Evolutionary conservation across 2,113 vertebrate genomes (phyloP), one percentile per base, ranked within the genome.

Genomic region (Solenodon paradoxus): DNA sequence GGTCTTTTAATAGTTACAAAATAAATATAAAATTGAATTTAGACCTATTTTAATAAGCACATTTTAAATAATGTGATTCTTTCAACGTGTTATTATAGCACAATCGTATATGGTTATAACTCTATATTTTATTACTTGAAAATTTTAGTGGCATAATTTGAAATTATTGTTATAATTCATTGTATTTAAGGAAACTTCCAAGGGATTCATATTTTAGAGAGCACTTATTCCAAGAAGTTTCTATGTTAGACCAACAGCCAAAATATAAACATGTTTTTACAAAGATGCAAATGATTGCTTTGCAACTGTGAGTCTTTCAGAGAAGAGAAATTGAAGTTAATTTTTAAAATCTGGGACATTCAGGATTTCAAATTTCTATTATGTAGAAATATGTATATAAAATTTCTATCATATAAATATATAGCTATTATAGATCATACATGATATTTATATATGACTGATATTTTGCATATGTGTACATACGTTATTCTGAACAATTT

Each of bases 11-110:
- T 47, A 75, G 42, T 77, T 88, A 45, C 5, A 16, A 95, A 88
- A 72, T 15, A 88, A 88, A 81, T 64, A 77, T 2, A 87, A 92
- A 92, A 80, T 77, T 6, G 74, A 88, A 92, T 42, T 85, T 57
- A 92, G 12, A 87, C 1, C 3, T 19, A 80, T 53, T 68, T 83
- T 69, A 51, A 45, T 92, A 94, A 94, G 42, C 68, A 74, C 2
- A 20, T 38, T 71, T 82, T 66, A 71, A 26, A 45, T 12, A 53
- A 61, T 72, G 24, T 45, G 5, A 78, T 59, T 69, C 32, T 72
- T 85, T 51, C 9, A 75, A 78, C 8, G 35, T 74, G 78, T 90
- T 77, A 51, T n/a, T 93, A 40, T 8, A 93, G 22, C 1, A 82
- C 17, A 55, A 85, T 38, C 9, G 45, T 89, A 42, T 16, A 32